Evolutionary conservation across 2,888 invertebrate species (phyloP).

Genomic region (Scaptomyza cyrtandrae): DNA sequence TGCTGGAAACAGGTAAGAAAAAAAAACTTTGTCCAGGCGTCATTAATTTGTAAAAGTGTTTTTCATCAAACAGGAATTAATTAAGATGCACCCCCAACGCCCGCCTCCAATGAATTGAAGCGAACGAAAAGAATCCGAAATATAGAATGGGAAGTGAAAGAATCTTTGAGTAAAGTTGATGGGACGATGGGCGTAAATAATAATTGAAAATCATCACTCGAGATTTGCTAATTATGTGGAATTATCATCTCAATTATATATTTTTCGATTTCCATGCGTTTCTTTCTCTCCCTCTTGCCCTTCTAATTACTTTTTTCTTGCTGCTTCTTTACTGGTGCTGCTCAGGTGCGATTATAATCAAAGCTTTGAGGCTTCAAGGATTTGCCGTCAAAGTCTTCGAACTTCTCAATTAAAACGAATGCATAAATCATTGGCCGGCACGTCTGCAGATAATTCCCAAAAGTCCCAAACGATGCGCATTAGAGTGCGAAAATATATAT

Average conservation of each 20-base stretch:
- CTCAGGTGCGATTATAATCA: constrained; percentile 80
- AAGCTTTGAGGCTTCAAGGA: constrained; percentile 77
- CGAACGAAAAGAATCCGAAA: constrained; percentile 1
- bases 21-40: constrained; percentile 64
- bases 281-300: constrained; percentile 30
- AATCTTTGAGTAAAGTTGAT: constrained; percentile 35
- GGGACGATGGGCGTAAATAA: constrained; percentile 40
- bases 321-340: constrained; percentile 4
- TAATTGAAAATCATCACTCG: constrained; percentile 81
- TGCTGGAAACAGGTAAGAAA: constrained; percentile 59
- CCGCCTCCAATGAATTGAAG: constrained; percentile 33
- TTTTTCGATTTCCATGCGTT: constrained; percentile 71
- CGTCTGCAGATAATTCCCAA: constrained; percentile 80
- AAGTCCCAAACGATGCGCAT: constrained; percentile 63
- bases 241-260: constrained; percentile 80
- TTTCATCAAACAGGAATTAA: constrained; percentile 84
- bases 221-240: constrained; percentile 81
- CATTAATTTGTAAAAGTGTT: constrained; percentile 80
- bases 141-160: constrained; percentile 20
- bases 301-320: constrained; percentile 68
- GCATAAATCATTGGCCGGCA: constrained; percentile 76
- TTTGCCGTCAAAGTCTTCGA: constrained; percentile 79
- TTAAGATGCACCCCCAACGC: constrained; percentile 75
- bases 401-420: constrained; percentile 81
- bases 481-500: constrained; percentile 65